Evolutionary conservation across 2,888 invertebrate species (phyloP), one percentile per base, ranked within the genome.

Genomic region (Torymus tubicola): DNA sequence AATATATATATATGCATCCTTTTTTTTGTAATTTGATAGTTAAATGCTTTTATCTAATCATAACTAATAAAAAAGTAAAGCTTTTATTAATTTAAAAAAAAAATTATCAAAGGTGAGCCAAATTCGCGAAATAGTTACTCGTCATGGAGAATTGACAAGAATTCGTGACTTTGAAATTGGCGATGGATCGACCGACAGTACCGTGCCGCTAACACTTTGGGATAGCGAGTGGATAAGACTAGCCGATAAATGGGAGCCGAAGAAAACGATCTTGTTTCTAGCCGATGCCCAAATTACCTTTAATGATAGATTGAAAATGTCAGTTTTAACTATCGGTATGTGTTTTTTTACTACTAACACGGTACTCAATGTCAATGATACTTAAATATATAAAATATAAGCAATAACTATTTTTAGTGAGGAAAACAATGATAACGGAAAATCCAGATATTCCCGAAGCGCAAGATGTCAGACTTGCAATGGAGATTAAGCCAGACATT

Each of bases 381-480:
- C 4, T 31, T 31, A 31, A 31, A 31, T 3, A 31, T 31, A 31
- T 31, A 31, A 31, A 3, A 31, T 31, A 31, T 31, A 5, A 5
- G 5, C 31, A 31, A 31, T 3, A 31, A 31, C 4, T 31, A 18
- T 77, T 84, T 83, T 8, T 74, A 89, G 90, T 83, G 8, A 86
- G 87, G 55, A 90, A 88, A 81, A 94, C 94, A 4, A 91, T 96
- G 24, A 91, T 96, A 81, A 96, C 95, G 2, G 96, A 95, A 87
- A 94, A 96, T 91, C 96, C 96, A 0, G 91, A 93, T 80, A 93
- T 94, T 2, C 90, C 92, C 0, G 94, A 96, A 86, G 93, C 94
- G 0, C 91, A 93, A 79, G 89, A 91, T 1, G 89, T 95, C 78
- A 90, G 92, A 42, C 80, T 81, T 18, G 82, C 85, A 0, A 80